These are phyloP conservation scores for Suillia variegata DNA, from an alignment of 2,888 invertebrate species.

Conservation along the genomic window DNA sequence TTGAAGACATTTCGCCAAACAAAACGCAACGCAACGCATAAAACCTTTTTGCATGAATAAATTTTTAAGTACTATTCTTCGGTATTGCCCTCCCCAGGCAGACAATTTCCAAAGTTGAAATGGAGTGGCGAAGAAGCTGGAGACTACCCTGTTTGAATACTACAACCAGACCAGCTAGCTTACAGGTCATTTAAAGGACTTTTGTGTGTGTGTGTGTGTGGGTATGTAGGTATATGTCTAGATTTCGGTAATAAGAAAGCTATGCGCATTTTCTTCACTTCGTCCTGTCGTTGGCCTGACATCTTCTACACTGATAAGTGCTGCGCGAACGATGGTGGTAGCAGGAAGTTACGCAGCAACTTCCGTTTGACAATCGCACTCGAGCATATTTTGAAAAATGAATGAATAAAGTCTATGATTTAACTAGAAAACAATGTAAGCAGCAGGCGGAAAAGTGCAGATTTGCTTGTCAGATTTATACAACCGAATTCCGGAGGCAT, in stretches of 20 bases:
- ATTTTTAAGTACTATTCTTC: constrained; percentile 28
- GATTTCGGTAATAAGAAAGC: not conserved
- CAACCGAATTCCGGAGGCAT: no score
- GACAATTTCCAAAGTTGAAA: not conserved
- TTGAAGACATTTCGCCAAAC: constrained; percentile 4
- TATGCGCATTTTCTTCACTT: not conserved
- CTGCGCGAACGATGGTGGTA: not conserved
- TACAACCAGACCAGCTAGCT: not conserved
- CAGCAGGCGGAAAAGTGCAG: not conserved
- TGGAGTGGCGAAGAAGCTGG: not conserved
- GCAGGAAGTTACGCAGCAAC: constrained; percentile 18
- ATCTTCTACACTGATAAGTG: not conserved
- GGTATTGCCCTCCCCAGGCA: not conserved
- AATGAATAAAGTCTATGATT: no score
- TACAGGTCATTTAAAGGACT: constrained; percentile 15
- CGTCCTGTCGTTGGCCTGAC: not conserved
- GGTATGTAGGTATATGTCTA: not conserved
- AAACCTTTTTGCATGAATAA: constrained; percentile 33
- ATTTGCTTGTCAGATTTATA: constrained; percentile 4
- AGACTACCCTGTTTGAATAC: not conserved
- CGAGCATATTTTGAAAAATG: not conserved
- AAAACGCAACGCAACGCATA: not conserved
- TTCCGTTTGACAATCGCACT: constrained; percentile 15
- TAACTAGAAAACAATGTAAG: not conserved
- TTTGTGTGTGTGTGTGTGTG: constrained; percentile 8